Percentiles rank a stretch among this genome's conserved stretches.
Evolutionary conservation across 1,140 invertebrate species (phyloP).

Genomic region (Proctacanthus coquilletti): DNA sequence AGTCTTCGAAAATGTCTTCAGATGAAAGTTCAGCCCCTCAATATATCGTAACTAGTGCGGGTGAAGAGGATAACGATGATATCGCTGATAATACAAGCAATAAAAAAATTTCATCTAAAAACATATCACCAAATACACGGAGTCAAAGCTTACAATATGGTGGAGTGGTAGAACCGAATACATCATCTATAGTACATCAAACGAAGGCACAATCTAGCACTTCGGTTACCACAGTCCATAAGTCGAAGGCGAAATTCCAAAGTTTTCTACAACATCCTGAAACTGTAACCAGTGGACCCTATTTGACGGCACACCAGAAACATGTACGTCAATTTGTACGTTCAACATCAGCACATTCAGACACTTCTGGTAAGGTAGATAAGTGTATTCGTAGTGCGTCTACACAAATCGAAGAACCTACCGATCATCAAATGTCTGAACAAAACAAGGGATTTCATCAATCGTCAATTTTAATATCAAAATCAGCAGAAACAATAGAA

Average conservation of each 20-base stretch:
- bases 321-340: constrained; percentile 28
- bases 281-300: constrained; percentile 11
- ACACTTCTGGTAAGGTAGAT: constrained; percentile 19
- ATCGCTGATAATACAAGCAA: constrained; percentile 2
- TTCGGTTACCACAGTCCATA: constrained; percentile 17
- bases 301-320: constrained; percentile 27
- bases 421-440: constrained; percentile 8
- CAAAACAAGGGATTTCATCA: constrained; percentile 26
- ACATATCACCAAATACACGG: constrained; percentile 21
- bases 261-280: constrained; percentile 28
- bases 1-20: constrained; percentile 8
- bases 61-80: constrained; percentile 25
- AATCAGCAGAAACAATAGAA: constrained; percentile 28
- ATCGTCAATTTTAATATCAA: constrained; percentile 27
- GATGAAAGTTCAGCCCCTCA: constrained; percentile 16
- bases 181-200: constrained; percentile 15
- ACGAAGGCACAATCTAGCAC: constrained; percentile 26
- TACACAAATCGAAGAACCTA: constrained; percentile 25
- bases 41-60: constrained; percentile 27
- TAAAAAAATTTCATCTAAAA: constrained; percentile 9
- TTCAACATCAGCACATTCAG: constrained; percentile 28
- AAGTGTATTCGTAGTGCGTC: constrained; percentile 28
- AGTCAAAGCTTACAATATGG: constrained; percentile 24
- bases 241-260: constrained; percentile 21
- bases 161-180: constrained; percentile 6